Evolutionary conservation across 1,140 invertebrate species (phyloP).

Genomic region (Drosophila mauritiana): DNA sequence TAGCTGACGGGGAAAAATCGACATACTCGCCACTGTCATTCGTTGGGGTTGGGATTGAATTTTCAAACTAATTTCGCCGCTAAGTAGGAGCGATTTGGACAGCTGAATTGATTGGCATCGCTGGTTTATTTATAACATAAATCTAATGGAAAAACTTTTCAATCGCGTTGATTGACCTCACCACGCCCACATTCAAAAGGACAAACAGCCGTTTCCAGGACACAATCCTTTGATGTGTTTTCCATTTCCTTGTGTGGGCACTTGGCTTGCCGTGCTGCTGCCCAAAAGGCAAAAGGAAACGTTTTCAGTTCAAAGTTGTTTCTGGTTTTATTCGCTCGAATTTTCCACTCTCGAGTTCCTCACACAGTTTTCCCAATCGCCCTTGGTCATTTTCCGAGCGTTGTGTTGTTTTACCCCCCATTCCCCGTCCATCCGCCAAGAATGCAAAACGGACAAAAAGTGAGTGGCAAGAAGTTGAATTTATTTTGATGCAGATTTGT

Average conservation of each 20-base stretch:
- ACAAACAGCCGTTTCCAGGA: background rate
- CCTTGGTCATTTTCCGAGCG: conserved; percentile 31
- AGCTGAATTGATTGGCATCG: background rate
- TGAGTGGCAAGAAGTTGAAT: conserved; percentile 37
- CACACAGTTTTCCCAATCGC: conserved; percentile 34
- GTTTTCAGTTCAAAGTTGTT: conserved; percentile 17
- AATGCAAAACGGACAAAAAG: background rate
- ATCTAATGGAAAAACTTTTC: conserved; percentile 59
- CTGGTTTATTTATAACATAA: conserved; percentile 38
- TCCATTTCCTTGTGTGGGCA: background rate
- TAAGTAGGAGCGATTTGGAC: conserved; percentile 12
- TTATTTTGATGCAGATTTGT: conserved; percentile 60
- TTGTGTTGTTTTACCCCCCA: conserved; percentile 14
- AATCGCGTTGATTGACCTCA: conserved; percentile 3
- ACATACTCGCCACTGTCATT: conserved; percentile 13
- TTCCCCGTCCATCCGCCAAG: background rate
- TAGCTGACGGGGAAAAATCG: conserved; percentile 23
- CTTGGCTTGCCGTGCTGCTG: background rate
- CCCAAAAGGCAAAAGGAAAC: conserved; percentile 31
- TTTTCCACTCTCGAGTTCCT: conserved; percentile 26
- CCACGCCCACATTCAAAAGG: conserved; percentile 4
- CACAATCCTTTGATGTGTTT: conserved; percentile 34
- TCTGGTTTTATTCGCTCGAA: conserved; percentile 14
- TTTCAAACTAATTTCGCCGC: conserved; percentile 21
- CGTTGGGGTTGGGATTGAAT: conserved; percentile 32